phyloP scores from a whole-genome alignment of 2,113 vertebrate genomes.

The Glaucidium brasilianum region DNA sequence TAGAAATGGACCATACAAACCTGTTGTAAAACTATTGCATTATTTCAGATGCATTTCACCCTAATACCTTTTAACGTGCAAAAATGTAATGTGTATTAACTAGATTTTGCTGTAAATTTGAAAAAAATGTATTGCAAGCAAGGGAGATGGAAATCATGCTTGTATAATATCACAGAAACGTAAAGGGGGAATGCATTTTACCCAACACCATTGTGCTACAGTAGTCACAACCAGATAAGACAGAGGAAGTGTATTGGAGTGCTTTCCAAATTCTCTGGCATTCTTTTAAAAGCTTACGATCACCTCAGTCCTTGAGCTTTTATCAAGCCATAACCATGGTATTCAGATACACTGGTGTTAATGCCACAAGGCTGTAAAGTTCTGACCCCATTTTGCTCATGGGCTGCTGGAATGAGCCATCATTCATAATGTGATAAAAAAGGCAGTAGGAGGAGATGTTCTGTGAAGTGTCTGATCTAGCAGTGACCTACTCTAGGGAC shows the following conservation, averaged over 20 bases:
- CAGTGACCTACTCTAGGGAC: neutral
- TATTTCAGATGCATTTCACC: neutral
- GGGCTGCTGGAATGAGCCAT: neutral
- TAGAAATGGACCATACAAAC: neutral
- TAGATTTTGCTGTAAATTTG: neutral
- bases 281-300: neutral
- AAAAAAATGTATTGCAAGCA: neutral
- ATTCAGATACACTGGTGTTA: neutral
- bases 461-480: neutral
- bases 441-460: neutral
- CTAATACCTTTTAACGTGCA: neutral
- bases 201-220: neutral
- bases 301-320: neutral
- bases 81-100: neutral
- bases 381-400: neutral
- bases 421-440: neutral
- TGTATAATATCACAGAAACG: neutral
- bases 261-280: neutral
- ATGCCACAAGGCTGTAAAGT: neutral
- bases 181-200: neutral
- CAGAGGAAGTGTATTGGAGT: neutral
- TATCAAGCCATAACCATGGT: neutral
- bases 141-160: neutral
- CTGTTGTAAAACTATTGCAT: neutral
- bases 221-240: neutral